Evolutionary conservation across 2,797 vertebrate species (phyloP), one percentile per base, ranked within the genome.

Genomic region (Gymnothorax javanicus): DNA sequence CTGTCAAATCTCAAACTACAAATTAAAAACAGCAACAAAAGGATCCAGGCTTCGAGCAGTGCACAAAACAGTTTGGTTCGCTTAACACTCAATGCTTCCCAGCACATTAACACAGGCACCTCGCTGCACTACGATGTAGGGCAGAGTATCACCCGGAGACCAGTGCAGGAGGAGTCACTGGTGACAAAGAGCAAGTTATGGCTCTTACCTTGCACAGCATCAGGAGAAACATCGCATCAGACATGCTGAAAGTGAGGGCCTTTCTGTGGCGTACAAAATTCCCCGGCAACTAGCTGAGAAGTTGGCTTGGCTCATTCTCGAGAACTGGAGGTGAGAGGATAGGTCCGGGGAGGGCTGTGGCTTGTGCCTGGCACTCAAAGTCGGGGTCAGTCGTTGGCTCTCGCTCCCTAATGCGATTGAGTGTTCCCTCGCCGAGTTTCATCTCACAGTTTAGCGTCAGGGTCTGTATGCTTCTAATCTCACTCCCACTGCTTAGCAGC

Each of bases 151-250:
- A 43, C 9, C 57, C 8, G 20, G 83, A 62, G 57, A 17, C 27
- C n/a, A 64, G 83, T 7, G 20, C 83, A 17, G 82, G 58, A 33
- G 58, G 9, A 84, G 13, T 50, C 5, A 84, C 33, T 62, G 33
- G 54, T 86, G 43, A 43, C 57, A 89, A 89, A 60, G 50, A 59
- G 84, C 43, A 23, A 58, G 54, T 25, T 54, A 77, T 4, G 23
- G 56, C 73, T 93, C 97, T 95, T 98, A 99, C 98, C 98, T 97
- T 96, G 96, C 96, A 97, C 93, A 97, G 97, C 97, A 98, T 99
- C 97, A 98, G 97, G 97, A 97, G 94, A 93, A 96, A 94, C 95
- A 95, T 96, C 95, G 94, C 96, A 96, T 94, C 94, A 93, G 95
- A 95, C 96, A 97, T 96, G 96, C 97, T 95, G 97, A 89, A 88